Percentiles rank a stretch among this genome's conserved stretches.
phyloP scores from a whole-genome alignment of 2,797 vertebrate genomes.

The Diglossa cyanea region DNA sequence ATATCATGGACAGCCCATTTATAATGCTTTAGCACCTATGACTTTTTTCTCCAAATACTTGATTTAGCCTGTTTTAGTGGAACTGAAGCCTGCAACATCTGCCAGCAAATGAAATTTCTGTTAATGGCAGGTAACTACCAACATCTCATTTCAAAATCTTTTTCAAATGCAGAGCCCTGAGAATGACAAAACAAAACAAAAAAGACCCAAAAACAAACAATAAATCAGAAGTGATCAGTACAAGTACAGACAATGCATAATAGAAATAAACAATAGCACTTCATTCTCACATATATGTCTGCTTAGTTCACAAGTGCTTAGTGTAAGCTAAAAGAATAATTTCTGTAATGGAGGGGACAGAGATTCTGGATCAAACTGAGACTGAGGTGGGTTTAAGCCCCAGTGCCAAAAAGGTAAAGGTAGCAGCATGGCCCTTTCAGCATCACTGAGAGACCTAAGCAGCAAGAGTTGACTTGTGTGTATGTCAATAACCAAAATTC shows the following conservation, averaged over 20 bases:
- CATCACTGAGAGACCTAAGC: neutral
- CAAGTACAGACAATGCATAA: neutral
- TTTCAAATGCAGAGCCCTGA: neutral
- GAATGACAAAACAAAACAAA: neutral
- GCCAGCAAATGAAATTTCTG: neutral
- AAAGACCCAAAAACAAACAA: no score
- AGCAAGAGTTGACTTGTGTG: neutral
- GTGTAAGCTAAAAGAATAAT: neutral
- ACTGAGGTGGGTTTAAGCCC: neutral
- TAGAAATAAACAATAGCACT: neutral
- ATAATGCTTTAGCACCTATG: neutral
- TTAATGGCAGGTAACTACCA: neutral
- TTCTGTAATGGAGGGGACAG: neutral
- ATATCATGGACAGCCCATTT: neutral
- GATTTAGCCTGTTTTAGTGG: neutral
- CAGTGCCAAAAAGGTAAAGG: neutral
- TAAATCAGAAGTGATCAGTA: neutral
- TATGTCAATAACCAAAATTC: neutral
- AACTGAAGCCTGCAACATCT: neutral
- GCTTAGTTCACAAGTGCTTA: neutral
- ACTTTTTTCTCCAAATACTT: neutral
- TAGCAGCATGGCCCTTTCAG: neutral
- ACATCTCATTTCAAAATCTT: neutral
- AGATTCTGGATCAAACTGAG: neutral
- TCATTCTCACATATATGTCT: neutral